These are phyloP conservation scores for Euzetes globulus DNA, from an alignment of 2,888 invertebrate species.

Conservation along the genomic window DNA sequence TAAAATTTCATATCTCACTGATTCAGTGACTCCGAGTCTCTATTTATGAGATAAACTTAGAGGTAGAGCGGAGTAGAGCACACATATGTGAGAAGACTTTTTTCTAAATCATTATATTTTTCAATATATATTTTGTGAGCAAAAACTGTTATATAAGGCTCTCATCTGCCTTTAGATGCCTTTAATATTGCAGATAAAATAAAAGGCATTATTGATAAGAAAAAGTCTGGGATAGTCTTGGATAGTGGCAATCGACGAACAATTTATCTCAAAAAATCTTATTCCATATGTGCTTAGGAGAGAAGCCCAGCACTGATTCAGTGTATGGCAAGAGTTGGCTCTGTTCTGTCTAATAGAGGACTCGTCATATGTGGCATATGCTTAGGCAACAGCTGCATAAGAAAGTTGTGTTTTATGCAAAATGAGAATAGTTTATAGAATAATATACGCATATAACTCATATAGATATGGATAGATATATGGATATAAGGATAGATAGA, in stretches of 20 bases:
- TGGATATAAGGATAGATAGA: conserved; percentile 8
- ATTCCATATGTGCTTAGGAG: conserved; percentile 10
- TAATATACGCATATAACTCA: conserved; percentile 11
- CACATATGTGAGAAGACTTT: conserved; percentile 16
- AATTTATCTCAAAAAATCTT: not conserved
- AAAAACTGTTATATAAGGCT: conserved; percentile 25
- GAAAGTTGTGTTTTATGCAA: conserved; percentile 25
- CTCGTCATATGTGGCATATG: conserved; percentile 23
- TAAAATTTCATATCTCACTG: conserved; percentile 18
- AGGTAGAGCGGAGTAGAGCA: not conserved
- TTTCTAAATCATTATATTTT: conserved; percentile 21
- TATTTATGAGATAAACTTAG: not conserved
- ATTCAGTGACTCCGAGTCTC: not conserved
- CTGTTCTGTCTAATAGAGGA: not conserved
- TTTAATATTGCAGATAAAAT: conserved; percentile 22
- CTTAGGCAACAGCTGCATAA: conserved; percentile 22
- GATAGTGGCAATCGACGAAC: not conserved
- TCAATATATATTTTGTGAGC: conserved; percentile 10
- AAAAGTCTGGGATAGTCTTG: not conserved
- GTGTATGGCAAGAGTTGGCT: conserved; percentile 2
- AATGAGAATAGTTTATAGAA: conserved; percentile 16
- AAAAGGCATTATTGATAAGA: conserved; percentile 20
- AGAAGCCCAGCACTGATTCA: not conserved
- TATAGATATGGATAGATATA: not conserved
- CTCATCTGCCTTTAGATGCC: not conserved